Evolutionary conservation across 2,797 vertebrate genomes (phyloP), one percentile per base, ranked within the genome.

Genomic region (Sternotherus odoratus): DNA sequence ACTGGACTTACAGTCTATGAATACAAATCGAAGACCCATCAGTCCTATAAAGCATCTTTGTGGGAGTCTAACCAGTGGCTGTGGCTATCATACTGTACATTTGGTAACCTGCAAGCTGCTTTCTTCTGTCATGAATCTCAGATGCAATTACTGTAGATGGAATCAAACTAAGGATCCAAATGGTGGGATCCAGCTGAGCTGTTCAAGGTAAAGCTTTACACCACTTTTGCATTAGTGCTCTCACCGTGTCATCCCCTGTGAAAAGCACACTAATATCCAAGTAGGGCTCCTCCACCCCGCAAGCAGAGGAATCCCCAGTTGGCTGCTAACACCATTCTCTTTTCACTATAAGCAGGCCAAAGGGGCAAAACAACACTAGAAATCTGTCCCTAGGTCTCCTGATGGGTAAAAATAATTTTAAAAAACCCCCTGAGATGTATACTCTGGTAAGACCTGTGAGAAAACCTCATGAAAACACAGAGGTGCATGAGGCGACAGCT

Each of bases 71-170:
- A 86, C 89, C 24, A 21, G 77, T 30, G 19, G 60, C 63, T 93
- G 80, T 60, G 84, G 81, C 83, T 78, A 2, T 17, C 26, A 26
- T 5, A 26, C 6, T 17, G 33, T 24, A 48, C 74, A 53, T 88
- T 77, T 90, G 82, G 93, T 91, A 91, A 83, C 30, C 51, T 1
- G 74, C 43, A 87, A 87, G 79, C 54, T 43, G 36, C 79, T 88
- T 36, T 48, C 60, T 94, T 88, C 88, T 95, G 39, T 43, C 30
- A 54, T 17, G 69, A 85, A 86, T 79, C 82, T 93, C 77, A 91
- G 69, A 84, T 80, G 60, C 49, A 78, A 49, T 51, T 90, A 60
- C 46, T 46, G 3, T 54, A 30, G 56, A 23, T 21, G 11, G n/a
- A n/a, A 54, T 39, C 30, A 72, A 39, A 72, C 12, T 51, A 48